Base-by-base conservation (phyloP, 2,797 vertebrate species). In the Pogoniulus pusillus region DNA sequence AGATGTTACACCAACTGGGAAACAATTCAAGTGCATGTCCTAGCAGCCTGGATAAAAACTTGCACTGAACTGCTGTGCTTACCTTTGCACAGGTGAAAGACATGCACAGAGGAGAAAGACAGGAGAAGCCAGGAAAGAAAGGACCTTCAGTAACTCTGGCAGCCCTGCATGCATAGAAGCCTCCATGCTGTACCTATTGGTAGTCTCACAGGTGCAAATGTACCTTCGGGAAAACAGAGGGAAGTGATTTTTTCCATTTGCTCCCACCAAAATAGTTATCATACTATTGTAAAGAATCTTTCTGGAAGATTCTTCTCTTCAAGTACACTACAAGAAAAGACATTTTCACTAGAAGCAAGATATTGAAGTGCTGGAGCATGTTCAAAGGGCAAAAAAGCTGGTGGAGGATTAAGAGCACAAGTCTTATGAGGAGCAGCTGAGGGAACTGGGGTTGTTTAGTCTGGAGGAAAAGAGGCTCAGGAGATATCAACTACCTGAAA, bases 321-420 rank as follows among this genome's bases (percentile, higher is more conserved):
- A 45, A 35, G 12, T 14, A 16, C 3, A 8, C 14, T 72, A 20
- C 18, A 47, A 57, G 62, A 81, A 49, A 70, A 91, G 8, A 9
- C 3, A 72, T 69, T 72, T 78, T 69, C 20, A 43, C 66, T 60
- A 12, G 17, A 75, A 60, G 29, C 82, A 63, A 20, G 32, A 82
- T 23, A 39, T 4, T 30, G 23, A 57, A 7, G 20, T 47, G 7
- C 22, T 73, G 35, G 20, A 65, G 7, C 0, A 0, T 3, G 2
- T 24, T 18, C 45, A 69, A 23, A 72, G 30, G 4, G 2, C 16
- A 80, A 16, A 0, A 0, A 51, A 66, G 19, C 10, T 70, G 57
- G 16, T 45, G 19, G 34, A 39, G 24, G 6, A 5, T 29, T 29
- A 35, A 7, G 37, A 65, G 18, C 5, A 54, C 5, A 73, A 35